Evolutionary conservation across 2,797 vertebrate genomes (phyloP), one percentile per base, ranked within the genome.

Genomic region (Lutjanus argentimaculatus): DNA sequence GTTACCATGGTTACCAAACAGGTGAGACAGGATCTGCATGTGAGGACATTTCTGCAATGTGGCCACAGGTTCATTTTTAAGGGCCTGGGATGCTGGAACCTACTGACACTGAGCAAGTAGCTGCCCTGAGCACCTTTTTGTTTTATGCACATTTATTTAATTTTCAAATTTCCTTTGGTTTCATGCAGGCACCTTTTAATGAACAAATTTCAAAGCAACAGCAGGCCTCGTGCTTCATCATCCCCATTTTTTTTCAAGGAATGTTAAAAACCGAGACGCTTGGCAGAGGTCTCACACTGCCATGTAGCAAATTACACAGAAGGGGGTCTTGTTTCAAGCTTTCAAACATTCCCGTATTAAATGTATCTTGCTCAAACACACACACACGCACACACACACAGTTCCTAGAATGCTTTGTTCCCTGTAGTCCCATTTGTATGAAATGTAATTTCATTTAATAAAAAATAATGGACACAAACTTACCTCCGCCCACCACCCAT

Each of bases 251-350:
- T 70, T 79, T 67, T 72, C 16, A 64, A 67, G 52, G 63, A 59
- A 69, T 69, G 65, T 72, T 55, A 43, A 72, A 61, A 70, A 77
- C 42, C 19, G 2, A 45, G 55, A 21, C 3, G 21, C 25, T 46
- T 7, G 17, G 49, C 63, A 62, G 71, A 72, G 48, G 53, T n/a
- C 53, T 83, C 59, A 67, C 46, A 65, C 61, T 69, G 68, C 70
- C 22, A n/a, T 58, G 73, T 51, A 30, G 16, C 42, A 66, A 66
- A 78, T 73, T 67, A 70, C 70, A 77, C 40, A 75, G 75, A 62
- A 2, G 36, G 65, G 56, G 59, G 43, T 57, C 51, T 52, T 69
- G 55, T 86, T 81, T 80, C 62, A 88, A 48, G 68, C 45, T 66
- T 67, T 67, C 45, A 75, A 43, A 65, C 73, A 70, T 76, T 66